Evolutionary conservation across 2,113 vertebrate species (phyloP), one percentile per base, ranked within the genome.

Genomic region (Pedionomus torquatus): DNA sequence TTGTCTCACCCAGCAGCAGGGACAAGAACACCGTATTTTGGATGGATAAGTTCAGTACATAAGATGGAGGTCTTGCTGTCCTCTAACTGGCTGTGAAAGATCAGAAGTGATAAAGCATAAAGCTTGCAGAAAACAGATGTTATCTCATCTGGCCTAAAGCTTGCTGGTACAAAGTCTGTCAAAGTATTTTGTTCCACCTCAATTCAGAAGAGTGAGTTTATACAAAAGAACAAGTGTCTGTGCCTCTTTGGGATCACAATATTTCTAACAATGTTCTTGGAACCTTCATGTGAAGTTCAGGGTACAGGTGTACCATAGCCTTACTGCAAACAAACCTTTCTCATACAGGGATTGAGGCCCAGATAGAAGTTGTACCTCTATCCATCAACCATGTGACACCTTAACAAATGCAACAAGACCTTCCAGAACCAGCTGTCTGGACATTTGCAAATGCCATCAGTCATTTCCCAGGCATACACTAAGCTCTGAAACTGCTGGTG

Each of bases 181-280:
- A 81, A 81, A 84, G 48, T 51, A 75, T 39, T 81, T 91, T 75
- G 84, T 82, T 95, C 74, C 70, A 96, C 44, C 41, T 91, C 90
- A 94, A 2, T 77, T 55, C 72, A 74, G 76, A 70, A 84, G 72
- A 84, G 28, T 46, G 69, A 89, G 11, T 23, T 91, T 78, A 21
- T 19, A 93, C 55, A 93, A 89, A 94, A 66, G 69, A 87, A 49
- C 14, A 78, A 41, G n/a, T 54, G 30, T 11, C 24, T 35, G 16
- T 33, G 21, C 70, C 37, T 75, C 71, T 70, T 70, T 83, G 37
- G 41, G 41, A 66, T 84, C 55, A 87, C 28, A 5, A 8, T 35
- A 39, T 44, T 91, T 52, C 80, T 87, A 77, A 28, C 31, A 86
- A 30, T 14, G 76, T 25, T n/a, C 21, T 57, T 70, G 25, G 21